Conservation (phyloP, 2,797 vertebrate species). For the Leptodactylus fallax region DNA sequence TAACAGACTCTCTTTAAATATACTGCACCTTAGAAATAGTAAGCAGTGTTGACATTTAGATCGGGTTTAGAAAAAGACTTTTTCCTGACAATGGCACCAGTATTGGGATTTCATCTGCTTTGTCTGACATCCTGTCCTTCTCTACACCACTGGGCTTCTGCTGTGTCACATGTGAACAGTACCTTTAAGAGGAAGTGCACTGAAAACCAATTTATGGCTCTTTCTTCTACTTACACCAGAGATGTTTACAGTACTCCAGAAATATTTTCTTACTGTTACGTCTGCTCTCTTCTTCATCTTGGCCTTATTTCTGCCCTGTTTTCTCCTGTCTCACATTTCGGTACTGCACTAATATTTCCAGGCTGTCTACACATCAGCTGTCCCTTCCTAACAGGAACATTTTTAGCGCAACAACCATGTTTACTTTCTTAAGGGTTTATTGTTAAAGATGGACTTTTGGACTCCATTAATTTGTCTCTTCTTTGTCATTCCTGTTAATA, state of each 20-base stretch:
- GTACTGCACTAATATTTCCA: neutral
- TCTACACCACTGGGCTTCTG: neutral
- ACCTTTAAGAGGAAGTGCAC: neutral
- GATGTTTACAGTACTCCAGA: neutral
- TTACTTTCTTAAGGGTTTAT: too few species aligned
- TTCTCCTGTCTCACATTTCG: neutral
- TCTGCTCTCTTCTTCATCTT: neutral
- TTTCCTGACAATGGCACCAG: neutral
- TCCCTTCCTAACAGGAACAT: too few species aligned
- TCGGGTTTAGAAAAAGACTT: neutral
- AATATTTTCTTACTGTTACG: too few species aligned
- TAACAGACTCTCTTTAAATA: neutral
- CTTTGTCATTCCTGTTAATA: too few species aligned
- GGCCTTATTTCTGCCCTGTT: neutral
- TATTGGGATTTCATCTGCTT: neutral
- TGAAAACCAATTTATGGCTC: neutral
- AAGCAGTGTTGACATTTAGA: neutral
- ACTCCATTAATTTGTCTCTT: too few species aligned
- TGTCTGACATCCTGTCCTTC: neutral
- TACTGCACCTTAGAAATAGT: neutral
- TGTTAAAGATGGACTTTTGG: too few species aligned
- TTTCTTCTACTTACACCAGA: neutral
- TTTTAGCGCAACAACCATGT: too few species aligned
- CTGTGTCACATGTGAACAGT: neutral
- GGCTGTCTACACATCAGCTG: neutral